A percentile compares a stretch with the other conserved stretches of the same genome.
Conservation (phyloP, 2,113 vertebrate genomes). For the Notothenia coriiceps region DNA sequence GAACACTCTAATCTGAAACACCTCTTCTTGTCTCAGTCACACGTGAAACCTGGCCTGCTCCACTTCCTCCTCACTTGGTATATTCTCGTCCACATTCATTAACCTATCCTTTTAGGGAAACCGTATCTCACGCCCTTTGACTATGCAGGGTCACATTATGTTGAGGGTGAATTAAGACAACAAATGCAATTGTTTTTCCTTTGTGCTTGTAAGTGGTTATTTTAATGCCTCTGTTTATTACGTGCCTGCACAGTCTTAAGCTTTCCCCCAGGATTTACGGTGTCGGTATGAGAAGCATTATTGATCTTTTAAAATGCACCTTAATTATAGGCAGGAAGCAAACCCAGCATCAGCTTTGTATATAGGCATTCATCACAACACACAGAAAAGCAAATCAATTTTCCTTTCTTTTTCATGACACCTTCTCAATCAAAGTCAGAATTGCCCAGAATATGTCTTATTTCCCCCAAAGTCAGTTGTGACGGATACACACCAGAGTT, state of each 20-base stretch:
- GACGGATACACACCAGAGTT: not conserved
- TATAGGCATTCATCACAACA: constrained; percentile 6
- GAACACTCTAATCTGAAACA: constrained; percentile 11
- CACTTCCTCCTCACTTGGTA: constrained; percentile 53
- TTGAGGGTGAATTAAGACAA: not conserved
- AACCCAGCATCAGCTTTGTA: not conserved
- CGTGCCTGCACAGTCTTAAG: not conserved
- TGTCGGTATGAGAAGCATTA: constrained; percentile 17
- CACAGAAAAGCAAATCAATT: constrained; percentile 27
- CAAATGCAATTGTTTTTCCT: not conserved
- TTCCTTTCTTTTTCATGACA: not conserved
- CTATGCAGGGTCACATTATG: not conserved
- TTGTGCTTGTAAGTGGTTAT: not conserved
- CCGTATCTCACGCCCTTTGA: not conserved
- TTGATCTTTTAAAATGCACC: constrained; percentile 37
- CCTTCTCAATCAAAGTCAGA: constrained; percentile 12
- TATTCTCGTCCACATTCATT: constrained; percentile 57
- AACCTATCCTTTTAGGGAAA: constrained; percentile 34
- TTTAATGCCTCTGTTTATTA: not conserved
- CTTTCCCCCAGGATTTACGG: constrained; percentile 3
- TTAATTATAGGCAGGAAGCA: constrained; percentile 24
- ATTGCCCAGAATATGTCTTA: not conserved
- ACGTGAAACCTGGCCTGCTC: constrained; percentile 45
- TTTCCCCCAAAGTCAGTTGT: constrained; percentile 1
- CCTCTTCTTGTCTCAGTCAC: constrained; percentile 28